A percentile compares a stretch with the other conserved stretches of the same genome.
These are phyloP conservation scores for Carassius carassius DNA, from an alignment of 2,113 vertebrate species.

Conservation along the genomic window DNA sequence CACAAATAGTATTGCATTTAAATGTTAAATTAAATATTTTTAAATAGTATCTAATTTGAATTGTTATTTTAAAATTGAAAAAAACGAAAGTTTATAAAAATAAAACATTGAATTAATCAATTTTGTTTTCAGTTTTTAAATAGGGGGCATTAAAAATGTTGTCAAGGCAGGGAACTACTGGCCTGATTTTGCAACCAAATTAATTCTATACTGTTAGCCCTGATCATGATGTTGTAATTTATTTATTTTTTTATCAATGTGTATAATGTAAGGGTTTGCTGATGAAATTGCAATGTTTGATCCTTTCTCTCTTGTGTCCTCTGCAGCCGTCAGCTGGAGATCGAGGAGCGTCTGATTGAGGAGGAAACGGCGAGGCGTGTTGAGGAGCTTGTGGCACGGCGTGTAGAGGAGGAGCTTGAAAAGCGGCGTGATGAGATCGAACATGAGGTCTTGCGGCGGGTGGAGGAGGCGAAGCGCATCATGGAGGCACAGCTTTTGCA, in stretches of 20 bases:
- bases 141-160: neutral
- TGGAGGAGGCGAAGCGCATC: constrained; percentile 99
- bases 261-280: neutral
- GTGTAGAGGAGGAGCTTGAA: constrained; percentile 97
- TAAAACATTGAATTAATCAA: no score
- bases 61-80: no score
- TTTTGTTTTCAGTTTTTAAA: neutral
- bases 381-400: constrained; percentile 96
- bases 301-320: neutral
- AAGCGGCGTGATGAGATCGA: constrained; percentile 98
- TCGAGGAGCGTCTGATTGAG: constrained; percentile 98
- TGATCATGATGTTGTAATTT: neutral
- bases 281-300: neutral
- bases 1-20: no score
- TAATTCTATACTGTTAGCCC: neutral
- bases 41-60: no score
- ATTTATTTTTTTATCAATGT: neutral
- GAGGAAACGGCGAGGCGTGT: constrained; percentile 98
- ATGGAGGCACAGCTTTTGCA: constrained; percentile 99
- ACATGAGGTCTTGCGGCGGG: constrained; percentile 93
- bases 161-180: neutral
- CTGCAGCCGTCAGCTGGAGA: constrained; percentile 91
- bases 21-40: no score
- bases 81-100: no score
- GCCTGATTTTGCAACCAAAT: neutral